phyloP scores from a whole-genome alignment of 2,888 invertebrate species.

The Platycheirus rosarum region DNA sequence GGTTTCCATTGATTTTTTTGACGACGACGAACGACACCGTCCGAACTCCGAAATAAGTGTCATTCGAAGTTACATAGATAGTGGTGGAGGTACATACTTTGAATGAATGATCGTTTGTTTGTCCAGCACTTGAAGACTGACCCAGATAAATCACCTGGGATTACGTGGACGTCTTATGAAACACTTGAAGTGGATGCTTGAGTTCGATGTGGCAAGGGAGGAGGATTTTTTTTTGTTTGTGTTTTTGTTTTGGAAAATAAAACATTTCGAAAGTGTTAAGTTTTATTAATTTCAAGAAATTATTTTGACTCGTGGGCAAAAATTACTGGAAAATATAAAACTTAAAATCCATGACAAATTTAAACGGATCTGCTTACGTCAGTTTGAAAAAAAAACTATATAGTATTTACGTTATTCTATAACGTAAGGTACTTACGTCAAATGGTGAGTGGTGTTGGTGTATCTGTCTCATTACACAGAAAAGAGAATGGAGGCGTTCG shows the following conservation, averaged over 20 bases:
- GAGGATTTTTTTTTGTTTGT: background rate
- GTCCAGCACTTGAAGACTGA: conserved; percentile 59
- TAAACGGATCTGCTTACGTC: too few species aligned
- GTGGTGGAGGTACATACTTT: conserved; percentile 14
- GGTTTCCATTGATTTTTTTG: background rate
- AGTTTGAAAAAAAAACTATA: too few species aligned
- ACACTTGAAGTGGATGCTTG: conserved; percentile 26
- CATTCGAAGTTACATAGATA: conserved; percentile 17
- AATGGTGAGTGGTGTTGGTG: too few species aligned
- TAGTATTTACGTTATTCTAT: too few species aligned
- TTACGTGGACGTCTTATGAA: conserved; percentile 24
- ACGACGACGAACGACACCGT: background rate
- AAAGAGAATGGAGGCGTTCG: too few species aligned
- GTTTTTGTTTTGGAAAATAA: background rate
- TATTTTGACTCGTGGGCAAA: too few species aligned
- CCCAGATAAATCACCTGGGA: conserved; percentile 69
- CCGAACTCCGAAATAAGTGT: conserved; percentile 33
- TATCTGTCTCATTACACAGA: too few species aligned
- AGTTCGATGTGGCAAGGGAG: background rate
- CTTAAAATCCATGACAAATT: too few species aligned
- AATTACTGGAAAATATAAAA: too few species aligned
- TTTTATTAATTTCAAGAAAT: background rate
- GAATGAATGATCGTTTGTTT: conserved; percentile 64
- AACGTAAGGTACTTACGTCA: too few species aligned
- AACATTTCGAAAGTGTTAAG: background rate